phyloP scores from a whole-genome alignment of 2,888 invertebrate genomes.

The Pherbina coryleti region DNA sequence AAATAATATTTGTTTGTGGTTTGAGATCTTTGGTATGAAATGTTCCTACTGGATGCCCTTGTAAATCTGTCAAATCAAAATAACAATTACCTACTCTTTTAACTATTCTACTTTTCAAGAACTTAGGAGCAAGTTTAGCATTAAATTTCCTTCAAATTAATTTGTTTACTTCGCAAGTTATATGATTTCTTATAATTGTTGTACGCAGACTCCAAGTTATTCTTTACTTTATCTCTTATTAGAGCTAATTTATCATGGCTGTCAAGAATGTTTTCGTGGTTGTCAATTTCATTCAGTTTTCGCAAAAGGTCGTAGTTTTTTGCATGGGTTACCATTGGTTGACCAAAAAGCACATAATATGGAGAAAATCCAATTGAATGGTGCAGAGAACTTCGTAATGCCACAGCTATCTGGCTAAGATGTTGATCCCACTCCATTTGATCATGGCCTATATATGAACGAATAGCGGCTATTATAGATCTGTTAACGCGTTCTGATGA shows the following conservation, averaged over 20 bases:
- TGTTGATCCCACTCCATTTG: constrained; percentile 37
- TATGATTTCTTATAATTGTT: background rate
- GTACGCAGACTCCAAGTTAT: constrained; percentile 6
- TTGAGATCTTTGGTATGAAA: constrained; percentile 27
- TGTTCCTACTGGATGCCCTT: constrained; percentile 20
- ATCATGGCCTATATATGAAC: constrained; percentile 24
- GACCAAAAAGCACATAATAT: constrained; percentile 40
- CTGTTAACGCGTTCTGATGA: constrained; percentile 36
- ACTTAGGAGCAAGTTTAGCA: constrained; percentile 19
- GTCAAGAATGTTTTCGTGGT: constrained; percentile 2
- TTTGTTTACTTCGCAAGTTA: background rate
- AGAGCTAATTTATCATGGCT: background rate
- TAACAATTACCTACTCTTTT: constrained; percentile 31
- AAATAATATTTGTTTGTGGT: background rate
- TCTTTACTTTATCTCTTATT: background rate
- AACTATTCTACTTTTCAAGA: constrained; percentile 21
- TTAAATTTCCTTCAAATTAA: background rate
- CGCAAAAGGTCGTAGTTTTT: constrained; percentile 31
- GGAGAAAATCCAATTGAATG: constrained; percentile 36
- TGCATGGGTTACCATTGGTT: constrained; percentile 33
- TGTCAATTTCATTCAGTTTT: constrained; percentile 30
- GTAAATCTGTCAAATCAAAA: constrained; percentile 23
- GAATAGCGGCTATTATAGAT: constrained; percentile 27
- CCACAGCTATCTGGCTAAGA: constrained; percentile 28
- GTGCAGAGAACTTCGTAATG: constrained; percentile 35